Conservation (phyloP, 2,113 vertebrate genomes). For the Labeo catla region DNA sequence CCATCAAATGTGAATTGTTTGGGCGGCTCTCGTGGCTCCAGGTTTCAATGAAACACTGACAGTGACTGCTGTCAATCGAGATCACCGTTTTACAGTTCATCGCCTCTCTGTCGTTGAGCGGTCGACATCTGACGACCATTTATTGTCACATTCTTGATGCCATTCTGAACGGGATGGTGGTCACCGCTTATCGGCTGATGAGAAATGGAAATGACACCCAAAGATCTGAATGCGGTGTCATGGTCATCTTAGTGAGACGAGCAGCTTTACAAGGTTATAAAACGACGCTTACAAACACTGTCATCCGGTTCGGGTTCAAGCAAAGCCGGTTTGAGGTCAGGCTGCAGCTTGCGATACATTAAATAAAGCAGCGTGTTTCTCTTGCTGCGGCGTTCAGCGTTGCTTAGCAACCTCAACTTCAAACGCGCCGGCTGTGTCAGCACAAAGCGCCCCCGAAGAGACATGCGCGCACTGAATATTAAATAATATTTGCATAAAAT, state of each 20-base stretch:
- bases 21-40: conserved; percentile 72
- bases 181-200: not conserved
- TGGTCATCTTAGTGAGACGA: not conserved
- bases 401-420: conserved; percentile 73
- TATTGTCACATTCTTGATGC: conserved; percentile 76
- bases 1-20: conserved; percentile 91
- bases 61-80: conserved; percentile 72
- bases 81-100: conserved; percentile 76
- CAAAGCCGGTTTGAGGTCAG: not conserved
- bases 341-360: not conserved
- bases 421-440: not conserved
- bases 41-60: conserved; percentile 86
- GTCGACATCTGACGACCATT: conserved; percentile 85
- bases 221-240: not conserved
- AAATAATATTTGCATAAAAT: not conserved
- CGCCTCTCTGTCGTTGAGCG: conserved; percentile 79
- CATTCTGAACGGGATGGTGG: conserved; percentile 69
- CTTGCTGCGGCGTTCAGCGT: conserved; percentile 66
- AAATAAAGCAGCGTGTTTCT: not conserved
- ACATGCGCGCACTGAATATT: conserved; percentile 3
- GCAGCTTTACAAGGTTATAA: too few species aligned
- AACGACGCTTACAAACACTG: not conserved
- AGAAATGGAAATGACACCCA: not conserved
- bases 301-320: not conserved
- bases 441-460: not conserved